These are phyloP conservation scores for Cirrhinus molitorella DNA, from an alignment of 2,797 vertebrate genomes.

Conservation along the genomic window DNA sequence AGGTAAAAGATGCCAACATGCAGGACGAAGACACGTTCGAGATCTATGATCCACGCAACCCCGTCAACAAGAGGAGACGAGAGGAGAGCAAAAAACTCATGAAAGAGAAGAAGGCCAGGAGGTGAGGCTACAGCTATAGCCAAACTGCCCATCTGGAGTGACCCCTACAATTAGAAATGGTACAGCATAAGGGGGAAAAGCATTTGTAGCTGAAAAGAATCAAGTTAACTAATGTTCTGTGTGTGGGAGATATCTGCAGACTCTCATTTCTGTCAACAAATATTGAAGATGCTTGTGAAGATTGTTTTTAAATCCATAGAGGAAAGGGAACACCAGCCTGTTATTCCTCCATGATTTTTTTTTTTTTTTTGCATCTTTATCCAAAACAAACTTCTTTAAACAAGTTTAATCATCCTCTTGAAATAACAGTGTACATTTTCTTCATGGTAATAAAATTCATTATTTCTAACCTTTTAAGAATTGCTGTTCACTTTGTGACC, in stretches of 20 bases:
- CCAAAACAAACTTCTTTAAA: background rate
- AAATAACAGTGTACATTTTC: background rate
- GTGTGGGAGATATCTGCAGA: background rate
- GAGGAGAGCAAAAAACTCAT: conserved; percentile 98
- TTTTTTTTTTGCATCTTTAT: background rate
- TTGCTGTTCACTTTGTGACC: background rate
- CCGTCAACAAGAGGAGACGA: conserved; percentile 94
- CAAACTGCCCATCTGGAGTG: background rate
- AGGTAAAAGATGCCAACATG: conserved; percentile 96
- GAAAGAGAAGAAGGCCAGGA: conserved; percentile 94
- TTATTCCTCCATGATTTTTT: background rate
- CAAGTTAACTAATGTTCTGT: background rate
- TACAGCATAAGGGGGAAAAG: background rate
- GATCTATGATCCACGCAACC: conserved; percentile 97
- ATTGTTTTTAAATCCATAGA: background rate
- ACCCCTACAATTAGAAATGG: conserved; percentile 15
- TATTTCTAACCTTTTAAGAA: background rate
- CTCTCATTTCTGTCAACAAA: background rate
- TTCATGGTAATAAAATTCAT: conserved; percentile 9
- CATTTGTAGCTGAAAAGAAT: background rate
- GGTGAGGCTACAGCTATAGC: conserved; percentile 71
- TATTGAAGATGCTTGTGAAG: background rate
- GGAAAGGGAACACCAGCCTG: background rate
- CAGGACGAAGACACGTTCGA: conserved; percentile 98
- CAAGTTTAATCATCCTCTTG: background rate